Percentiles rank a stretch among this genome's conserved stretches.
Conservation (phyloP, 2,888 invertebrate species). For the Callinectes sapidus region DNA sequence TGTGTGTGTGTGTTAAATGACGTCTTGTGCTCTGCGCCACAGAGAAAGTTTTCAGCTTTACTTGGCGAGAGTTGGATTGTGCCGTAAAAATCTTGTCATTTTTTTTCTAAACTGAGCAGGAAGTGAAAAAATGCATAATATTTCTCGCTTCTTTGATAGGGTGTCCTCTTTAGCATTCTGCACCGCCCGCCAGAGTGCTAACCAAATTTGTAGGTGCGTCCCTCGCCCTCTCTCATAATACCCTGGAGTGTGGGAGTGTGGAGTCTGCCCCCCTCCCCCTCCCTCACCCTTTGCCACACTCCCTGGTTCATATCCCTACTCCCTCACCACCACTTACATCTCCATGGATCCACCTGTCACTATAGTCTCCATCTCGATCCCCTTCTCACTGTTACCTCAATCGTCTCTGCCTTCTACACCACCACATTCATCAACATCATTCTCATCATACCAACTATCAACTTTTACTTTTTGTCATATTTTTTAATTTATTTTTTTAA, state of each 20-base stretch:
- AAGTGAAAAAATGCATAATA: neutral
- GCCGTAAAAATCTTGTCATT: neutral
- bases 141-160: slow-evolving; percentile 16
- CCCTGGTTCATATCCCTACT: neutral
- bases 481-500: neutral
- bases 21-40: neutral
- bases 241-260: neutral
- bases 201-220: slow-evolving; percentile 22
- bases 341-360: neutral
- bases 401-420: neutral
- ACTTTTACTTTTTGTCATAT: neutral
- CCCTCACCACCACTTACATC: neutral
- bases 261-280: neutral
- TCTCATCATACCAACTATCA: neutral
- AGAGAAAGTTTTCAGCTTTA: neutral
- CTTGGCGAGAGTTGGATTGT: neutral
- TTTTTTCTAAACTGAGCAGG: neutral
- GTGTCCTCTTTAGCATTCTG: slow-evolving; percentile 31
- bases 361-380: neutral
- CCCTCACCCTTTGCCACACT: neutral
- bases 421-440: neutral
- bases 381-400: neutral
- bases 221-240: slow-evolving; percentile 3
- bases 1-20: slow-evolving; percentile 1
- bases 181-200: neutral